Percentiles rank a stretch among this genome's conserved stretches.
Conservation (phyloP, 2,888 invertebrate genomes). For the Eurytoma adleriae region DNA sequence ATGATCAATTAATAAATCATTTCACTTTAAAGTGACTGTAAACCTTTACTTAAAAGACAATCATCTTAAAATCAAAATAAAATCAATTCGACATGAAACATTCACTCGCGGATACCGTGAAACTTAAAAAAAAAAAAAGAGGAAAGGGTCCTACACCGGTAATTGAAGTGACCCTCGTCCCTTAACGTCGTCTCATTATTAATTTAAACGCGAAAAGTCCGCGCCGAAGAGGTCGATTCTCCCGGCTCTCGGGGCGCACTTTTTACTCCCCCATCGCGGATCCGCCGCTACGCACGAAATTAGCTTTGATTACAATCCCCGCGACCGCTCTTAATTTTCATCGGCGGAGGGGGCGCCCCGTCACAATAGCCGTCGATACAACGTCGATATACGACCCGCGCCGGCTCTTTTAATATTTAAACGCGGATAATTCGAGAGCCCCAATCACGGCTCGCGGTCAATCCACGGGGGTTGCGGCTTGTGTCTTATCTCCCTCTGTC, state of each 20-base stretch:
- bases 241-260: slow-evolving; percentile 1
- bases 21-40: too few relatives aligned
- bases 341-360: not conserved
- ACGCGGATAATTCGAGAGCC: too few relatives aligned
- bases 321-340: slow-evolving; percentile 37
- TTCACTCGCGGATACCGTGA: too few relatives aligned
- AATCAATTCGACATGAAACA: too few relatives aligned
- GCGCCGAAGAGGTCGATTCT: slow-evolving; percentile 14
- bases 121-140: too few relatives aligned
- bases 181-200: slow-evolving; percentile 36
- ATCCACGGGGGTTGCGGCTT: not conserved
- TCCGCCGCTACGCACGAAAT: slow-evolving; percentile 9
- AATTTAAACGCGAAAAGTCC: slow-evolving; percentile 49
- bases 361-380: too few relatives aligned
- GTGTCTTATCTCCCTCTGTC: too few relatives aligned
- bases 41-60: too few relatives aligned
- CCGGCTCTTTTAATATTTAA: not conserved
- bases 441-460: not conserved
- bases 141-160: too few relatives aligned
- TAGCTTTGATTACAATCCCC: slow-evolving; percentile 48
- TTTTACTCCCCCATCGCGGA: slow-evolving; percentile 10
- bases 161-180: not conserved
- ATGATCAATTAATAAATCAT: too few relatives aligned
- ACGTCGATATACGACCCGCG: too few relatives aligned
- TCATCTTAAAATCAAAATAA: too few relatives aligned